Evolutionary conservation across 1,140 invertebrate species (phyloP).

Genomic region (Drosophila setifemur): DNA sequence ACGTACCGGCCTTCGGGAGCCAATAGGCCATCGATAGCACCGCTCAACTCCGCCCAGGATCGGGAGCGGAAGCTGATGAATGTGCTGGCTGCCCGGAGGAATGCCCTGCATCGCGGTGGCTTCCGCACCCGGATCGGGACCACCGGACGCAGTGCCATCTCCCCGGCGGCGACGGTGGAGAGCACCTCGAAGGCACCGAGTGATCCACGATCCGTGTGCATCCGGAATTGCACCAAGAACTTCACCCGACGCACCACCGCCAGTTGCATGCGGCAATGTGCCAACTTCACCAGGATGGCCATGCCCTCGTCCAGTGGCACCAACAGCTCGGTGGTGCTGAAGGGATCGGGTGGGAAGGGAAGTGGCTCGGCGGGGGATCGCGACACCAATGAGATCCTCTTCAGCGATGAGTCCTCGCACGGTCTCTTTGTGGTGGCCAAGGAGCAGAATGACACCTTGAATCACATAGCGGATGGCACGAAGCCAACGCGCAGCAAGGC

Average conservation of each 20-base stretch:
- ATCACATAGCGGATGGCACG: constrained; percentile 66
- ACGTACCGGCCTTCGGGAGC: constrained; percentile 58
- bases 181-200: constrained; percentile 74
- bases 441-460: constrained; percentile 72
- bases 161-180: constrained; percentile 49
- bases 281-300: constrained; percentile 72
- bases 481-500: constrained; percentile 51
- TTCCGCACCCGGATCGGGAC: constrained; percentile 81
- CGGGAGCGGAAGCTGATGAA: constrained; percentile 84
- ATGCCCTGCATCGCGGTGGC: constrained; percentile 81
- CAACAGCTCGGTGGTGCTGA: constrained; percentile 44
- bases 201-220: constrained; percentile 74
- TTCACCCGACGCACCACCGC: constrained; percentile 80
- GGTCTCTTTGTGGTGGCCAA: constrained; percentile 77
- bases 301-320: constrained; percentile 46
- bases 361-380: constrained; percentile 31
- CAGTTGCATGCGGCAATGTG: constrained; percentile 78
- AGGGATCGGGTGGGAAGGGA: constrained; percentile 6
- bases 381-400: constrained; percentile 78
- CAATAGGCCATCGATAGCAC: constrained; percentile 54
- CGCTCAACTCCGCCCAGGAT: constrained; percentile 63
- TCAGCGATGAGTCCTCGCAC: constrained; percentile 79
- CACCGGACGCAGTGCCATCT: constrained; percentile 66
- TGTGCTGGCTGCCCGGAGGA: constrained; percentile 83
- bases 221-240: constrained; percentile 80